Evolutionary conservation across 1,140 invertebrate genomes (phyloP).

Genomic region (Drosophila subobscura): DNA sequence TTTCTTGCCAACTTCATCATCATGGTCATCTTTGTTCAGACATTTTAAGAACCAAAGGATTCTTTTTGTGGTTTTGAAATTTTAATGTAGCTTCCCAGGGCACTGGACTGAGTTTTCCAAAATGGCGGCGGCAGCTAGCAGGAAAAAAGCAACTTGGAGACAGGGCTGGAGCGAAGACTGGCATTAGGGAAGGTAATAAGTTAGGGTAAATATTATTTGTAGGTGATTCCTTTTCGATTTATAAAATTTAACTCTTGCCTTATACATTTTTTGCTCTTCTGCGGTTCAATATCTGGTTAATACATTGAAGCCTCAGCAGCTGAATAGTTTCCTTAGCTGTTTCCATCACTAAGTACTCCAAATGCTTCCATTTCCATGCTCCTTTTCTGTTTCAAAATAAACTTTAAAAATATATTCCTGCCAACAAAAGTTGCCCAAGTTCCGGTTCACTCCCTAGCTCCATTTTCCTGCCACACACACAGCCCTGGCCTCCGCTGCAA

Average conservation of each 20-base stretch:
- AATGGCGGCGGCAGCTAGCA: conserved; percentile 59
- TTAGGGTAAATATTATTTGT: too few relatives aligned
- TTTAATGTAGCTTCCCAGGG: conserved; percentile 54
- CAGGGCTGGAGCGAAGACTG: neutral
- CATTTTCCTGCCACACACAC: neutral
- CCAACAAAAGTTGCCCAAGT: neutral
- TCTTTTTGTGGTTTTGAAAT: conserved; percentile 69
- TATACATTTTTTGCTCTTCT: too few relatives aligned
- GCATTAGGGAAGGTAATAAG: too few relatives aligned
- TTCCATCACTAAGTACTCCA: too few relatives aligned
- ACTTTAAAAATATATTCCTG: too few relatives aligned
- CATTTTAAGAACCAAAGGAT: conserved; percentile 80
- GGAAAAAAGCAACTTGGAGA: conserved; percentile 15
- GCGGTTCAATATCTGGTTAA: too few relatives aligned
- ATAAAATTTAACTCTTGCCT: too few relatives aligned
- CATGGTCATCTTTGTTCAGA: conserved; percentile 62
- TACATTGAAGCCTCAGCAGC: too few relatives aligned
- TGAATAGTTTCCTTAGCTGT: too few relatives aligned
- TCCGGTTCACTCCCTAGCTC: neutral
- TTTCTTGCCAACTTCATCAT: neutral
- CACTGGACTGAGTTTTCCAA: conserved; percentile 43
- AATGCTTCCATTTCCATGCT: too few relatives aligned
- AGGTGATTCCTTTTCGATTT: too few relatives aligned
- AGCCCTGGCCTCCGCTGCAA: conserved; percentile 30
- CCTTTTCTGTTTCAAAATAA: too few relatives aligned